Conservation (phyloP, 2,113 vertebrate species). For the Odobenus rosmarus region DNA sequence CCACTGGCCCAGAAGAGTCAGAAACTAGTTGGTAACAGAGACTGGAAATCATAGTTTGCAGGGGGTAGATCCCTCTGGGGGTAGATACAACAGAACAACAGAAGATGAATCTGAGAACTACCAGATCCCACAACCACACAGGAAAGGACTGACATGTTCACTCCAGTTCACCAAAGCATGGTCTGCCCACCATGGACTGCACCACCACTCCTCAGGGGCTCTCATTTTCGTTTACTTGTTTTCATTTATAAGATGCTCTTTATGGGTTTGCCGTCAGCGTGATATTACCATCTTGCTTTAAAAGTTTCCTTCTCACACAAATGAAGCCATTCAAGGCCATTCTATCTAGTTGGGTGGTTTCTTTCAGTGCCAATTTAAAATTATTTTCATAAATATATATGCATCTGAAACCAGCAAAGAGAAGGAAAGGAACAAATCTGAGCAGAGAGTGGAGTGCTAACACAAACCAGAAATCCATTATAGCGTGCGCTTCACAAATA, state of each 20-base stretch:
- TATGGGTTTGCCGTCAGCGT: neutral
- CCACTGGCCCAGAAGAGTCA: neutral
- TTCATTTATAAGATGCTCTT: constrained; percentile 53
- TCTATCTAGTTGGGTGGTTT: constrained; percentile 68
- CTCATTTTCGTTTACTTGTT: constrained; percentile 65
- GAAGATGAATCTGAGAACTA: neutral
- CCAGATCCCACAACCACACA: neutral
- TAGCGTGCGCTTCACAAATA: constrained; percentile 48
- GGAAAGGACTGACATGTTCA: neutral
- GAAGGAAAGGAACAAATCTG: constrained; percentile 60
- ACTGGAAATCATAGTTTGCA: neutral
- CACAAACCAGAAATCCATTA: constrained; percentile 78
- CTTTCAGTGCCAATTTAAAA: constrained; percentile 77
- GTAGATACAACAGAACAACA: neutral
- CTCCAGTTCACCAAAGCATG: neutral
- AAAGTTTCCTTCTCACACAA: constrained; percentile 51
- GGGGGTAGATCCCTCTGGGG: neutral
- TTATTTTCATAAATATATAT: constrained; percentile 72
- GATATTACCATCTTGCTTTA: constrained; percentile 48
- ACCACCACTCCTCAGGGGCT: neutral
- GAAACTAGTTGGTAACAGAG: neutral
- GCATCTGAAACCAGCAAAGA: constrained; percentile 65
- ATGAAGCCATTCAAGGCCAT: constrained; percentile 64
- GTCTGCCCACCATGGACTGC: no score
- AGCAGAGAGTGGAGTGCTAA: constrained; percentile 56